Base-by-base conservation (phyloP, 2,888 invertebrate species). In the Drosophila aldrichi region DNA sequence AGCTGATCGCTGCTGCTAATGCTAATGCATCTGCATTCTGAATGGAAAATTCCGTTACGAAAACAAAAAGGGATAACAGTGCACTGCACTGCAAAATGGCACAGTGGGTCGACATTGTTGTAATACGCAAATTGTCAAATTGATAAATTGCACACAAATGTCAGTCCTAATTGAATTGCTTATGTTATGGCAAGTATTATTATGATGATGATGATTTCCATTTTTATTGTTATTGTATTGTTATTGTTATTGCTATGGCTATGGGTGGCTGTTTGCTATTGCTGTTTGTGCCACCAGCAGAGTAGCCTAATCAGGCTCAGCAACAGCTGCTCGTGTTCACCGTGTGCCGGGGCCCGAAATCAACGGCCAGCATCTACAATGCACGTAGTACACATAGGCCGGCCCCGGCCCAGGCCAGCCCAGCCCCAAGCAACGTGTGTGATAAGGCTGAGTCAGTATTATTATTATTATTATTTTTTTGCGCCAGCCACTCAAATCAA, bases 321-420 rank as follows among this genome's bases (percentile, higher is more conserved):
- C 41, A 41, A 32, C 38, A 51, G 43, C 38, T 34, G 25, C 32
- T 25, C 20, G 38, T 49, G 52, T 20, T 16, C 48, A 22, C 16
- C 46, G 55, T 66, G 71, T 80, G 79, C 43, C 82, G 83, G 83
- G 85, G 80, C 89, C 85, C 89, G 85, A 87, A 79, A 81, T 84
- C 56, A 54, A 40, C 66, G 59, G 73, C 1, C 70, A 80, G 70
- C 82, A 83, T 88, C 84, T 78, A 66, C 74, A 66, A 71, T 10
- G 10, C 32, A 38, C 38, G 25, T 54, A 54, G 25, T 20, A 32
- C 38, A 25, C 38, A 40, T 77, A 32, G 77, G 61, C 77, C 81
- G 77, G 81, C 77, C 80, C 81, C 77, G 73, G 75, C 51, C 32
- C 56, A 72, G 49, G 18, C 32, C 56, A 67, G 67, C 57, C 60